Evolutionary conservation across 2,797 vertebrate genomes (phyloP), one percentile per base, ranked within the genome.

Genomic region (Rhinophrynus dorsalis): DNA sequence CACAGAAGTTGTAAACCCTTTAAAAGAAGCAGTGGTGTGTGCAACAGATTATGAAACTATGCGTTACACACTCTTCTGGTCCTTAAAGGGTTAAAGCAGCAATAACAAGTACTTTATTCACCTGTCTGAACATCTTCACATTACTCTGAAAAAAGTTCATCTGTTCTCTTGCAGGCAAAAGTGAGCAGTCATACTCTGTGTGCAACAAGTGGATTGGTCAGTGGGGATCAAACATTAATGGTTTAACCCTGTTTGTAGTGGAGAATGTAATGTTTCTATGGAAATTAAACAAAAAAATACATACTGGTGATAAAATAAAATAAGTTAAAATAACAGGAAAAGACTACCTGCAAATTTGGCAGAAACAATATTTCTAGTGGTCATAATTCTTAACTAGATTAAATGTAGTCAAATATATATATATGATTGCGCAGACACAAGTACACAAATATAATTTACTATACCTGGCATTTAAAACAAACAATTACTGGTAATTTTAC

Each of bases 11-110:
- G n/a, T n/a, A n/a, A n/a, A n/a, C n/a, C n/a, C n/a, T n/a, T n/a
- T n/a, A n/a, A n/a, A n/a, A n/a, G n/a, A n/a, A n/a, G n/a, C n/a
- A n/a, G n/a, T n/a, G n/a, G n/a, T n/a, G n/a, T n/a, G n/a, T n/a
- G n/a, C n/a, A n/a, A n/a, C n/a, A n/a, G n/a, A n/a, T n/a, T n/a
- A n/a, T n/a, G n/a, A n/a, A n/a, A n/a, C n/a, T n/a, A n/a, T n/a
- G n/a, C n/a, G n/a, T n/a, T n/a, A n/a, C n/a, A n/a, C n/a, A n/a
- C n/a, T n/a, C n/a, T n/a, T n/a, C n/a, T n/a, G n/a, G n/a, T n/a
- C n/a, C n/a, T n/a, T n/a, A n/a, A n/a, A n/a, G n/a, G n/a, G 24
- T 50, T 51, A 33, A 51, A 59, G 50, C 26, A 72, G 69, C 61
- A 65, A 38, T 4, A 51, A 26, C 33, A 2, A 26, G 35, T 32